Conservation (phyloP, 2,888 invertebrate species). For the Volucella inflata region DNA sequence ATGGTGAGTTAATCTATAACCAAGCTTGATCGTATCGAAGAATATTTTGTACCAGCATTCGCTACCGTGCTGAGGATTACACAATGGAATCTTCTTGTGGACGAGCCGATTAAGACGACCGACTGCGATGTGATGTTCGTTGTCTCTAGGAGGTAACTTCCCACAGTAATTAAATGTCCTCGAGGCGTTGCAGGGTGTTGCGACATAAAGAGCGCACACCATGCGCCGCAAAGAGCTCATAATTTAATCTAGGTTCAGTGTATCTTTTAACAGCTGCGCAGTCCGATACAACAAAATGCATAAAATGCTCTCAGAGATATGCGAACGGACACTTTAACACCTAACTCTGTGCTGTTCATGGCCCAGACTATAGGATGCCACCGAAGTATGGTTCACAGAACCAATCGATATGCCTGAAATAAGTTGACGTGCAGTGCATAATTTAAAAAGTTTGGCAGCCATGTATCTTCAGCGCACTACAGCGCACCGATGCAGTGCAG, state of each 20-base stretch:
- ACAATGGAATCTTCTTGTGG: slow-evolving; percentile 47
- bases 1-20: slow-evolving; percentile 64
- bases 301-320: slow-evolving; percentile 61
- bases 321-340: slow-evolving; percentile 70
- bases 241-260: slow-evolving; percentile 71
- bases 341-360: slow-evolving; percentile 38
- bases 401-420: slow-evolving; percentile 71
- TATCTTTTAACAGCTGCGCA: slow-evolving; percentile 51
- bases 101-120: slow-evolving; percentile 35
- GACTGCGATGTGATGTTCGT: slow-evolving; percentile 1
- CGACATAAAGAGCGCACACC: slow-evolving; percentile 57
- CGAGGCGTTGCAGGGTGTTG: slow-evolving; percentile 63
- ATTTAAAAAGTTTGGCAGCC: slow-evolving; percentile 71
- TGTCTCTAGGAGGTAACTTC: slow-evolving; percentile 34
- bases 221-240: slow-evolving; percentile 64
- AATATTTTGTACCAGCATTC: slow-evolving; percentile 29
- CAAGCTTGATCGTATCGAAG: slow-evolving; percentile 53
- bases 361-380: slow-evolving; percentile 59
- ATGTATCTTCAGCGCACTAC: slow-evolving; percentile 49
- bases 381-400: slow-evolving; percentile 38
- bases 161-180: slow-evolving; percentile 74
- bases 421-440: slow-evolving; percentile 67
- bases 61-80: slow-evolving; percentile 57
- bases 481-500: slow-evolving; percentile 34
- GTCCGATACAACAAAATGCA: slow-evolving; percentile 51